Evolutionary conservation across 2,797 vertebrate species (phyloP).

Genomic region (Gymnoscopelus braueri): DNA sequence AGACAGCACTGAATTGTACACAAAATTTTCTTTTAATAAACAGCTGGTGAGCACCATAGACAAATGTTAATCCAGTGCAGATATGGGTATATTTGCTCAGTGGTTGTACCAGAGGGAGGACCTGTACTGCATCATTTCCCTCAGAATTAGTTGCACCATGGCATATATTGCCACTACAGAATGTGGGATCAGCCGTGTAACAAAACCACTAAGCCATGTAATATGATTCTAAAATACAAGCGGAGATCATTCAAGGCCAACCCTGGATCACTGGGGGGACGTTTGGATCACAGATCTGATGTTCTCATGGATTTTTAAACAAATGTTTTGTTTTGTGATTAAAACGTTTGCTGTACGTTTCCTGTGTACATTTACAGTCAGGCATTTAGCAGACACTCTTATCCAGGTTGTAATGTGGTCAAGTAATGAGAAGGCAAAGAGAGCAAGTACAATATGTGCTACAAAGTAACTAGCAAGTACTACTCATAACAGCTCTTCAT

Average conservation of each 20-base stretch:
- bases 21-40: not conserved
- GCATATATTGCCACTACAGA: slow-evolving; percentile 9
- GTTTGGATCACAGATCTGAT: not conserved
- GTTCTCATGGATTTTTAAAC: not conserved
- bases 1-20: no score
- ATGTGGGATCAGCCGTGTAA: slow-evolving; percentile 18
- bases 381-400: no score
- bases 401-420: no score
- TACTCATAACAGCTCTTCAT: no score
- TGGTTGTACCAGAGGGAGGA: slow-evolving; percentile 35
- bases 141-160: slow-evolving; percentile 29
- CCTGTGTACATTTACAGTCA: no score
- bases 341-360: no score
- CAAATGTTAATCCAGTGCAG: slow-evolving; percentile 16
- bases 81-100: slow-evolving; percentile 39
- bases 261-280: not conserved
- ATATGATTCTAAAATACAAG: not conserved
- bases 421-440: no score
- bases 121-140: slow-evolving; percentile 31
- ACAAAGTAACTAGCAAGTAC: no score
- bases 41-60: not conserved
- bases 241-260: not conserved
- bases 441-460: no score
- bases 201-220: slow-evolving; percentile 14
- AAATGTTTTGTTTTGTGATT: no score